Conservation (phyloP, 2,797 vertebrate genomes). For the Epinephelus malabaricus region DNA sequence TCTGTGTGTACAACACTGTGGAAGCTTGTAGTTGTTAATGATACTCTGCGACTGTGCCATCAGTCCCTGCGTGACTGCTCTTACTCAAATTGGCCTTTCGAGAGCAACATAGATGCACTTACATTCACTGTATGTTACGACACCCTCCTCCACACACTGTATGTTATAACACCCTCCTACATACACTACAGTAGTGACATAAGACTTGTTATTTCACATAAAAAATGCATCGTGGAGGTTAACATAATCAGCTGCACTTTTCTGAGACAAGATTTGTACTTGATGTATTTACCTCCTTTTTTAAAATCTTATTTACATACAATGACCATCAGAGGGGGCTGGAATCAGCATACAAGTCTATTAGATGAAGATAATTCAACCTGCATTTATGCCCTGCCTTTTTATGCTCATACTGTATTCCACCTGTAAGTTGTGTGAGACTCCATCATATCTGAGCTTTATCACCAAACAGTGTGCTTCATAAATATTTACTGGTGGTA, state of each 20-base stretch:
- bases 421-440: neutral
- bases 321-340: slow-evolving; percentile 39
- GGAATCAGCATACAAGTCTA: slow-evolving; percentile 8
- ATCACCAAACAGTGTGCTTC: neutral
- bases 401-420: neutral
- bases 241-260: neutral
- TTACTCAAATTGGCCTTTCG: neutral
- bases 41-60: neutral
- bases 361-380: neutral
- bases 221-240: neutral
- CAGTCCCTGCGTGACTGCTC: neutral
- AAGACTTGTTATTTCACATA: neutral
- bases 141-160: neutral
- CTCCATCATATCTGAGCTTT: neutral
- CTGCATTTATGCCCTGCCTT: neutral
- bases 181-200: neutral
- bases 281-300: neutral
- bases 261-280: too few relatives aligned
- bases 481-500: neutral
- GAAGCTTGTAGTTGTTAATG: neutral
- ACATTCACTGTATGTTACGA: neutral
- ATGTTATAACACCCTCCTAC: neutral
- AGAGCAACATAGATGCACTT: neutral
- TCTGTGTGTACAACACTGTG: neutral
- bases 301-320: slow-evolving; percentile 7